These are phyloP conservation scores for Drosophila guanche DNA, from an alignment of 1,140 invertebrate species.

Conservation along the genomic window DNA sequence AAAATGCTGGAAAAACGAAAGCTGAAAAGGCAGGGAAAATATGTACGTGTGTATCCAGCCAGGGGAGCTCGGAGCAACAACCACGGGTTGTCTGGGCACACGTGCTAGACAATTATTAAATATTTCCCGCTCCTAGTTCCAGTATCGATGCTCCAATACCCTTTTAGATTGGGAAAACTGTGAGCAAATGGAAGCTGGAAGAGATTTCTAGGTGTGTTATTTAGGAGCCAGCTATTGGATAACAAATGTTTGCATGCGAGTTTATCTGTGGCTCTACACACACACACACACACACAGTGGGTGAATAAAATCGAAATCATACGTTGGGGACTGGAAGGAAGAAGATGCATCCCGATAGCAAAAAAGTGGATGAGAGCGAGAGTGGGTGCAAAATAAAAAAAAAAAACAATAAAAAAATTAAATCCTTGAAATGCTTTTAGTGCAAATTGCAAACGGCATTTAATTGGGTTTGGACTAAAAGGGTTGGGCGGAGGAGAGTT, in stretches of 20 bases:
- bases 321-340: slow-evolving; percentile 15
- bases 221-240: too few species aligned
- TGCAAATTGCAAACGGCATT: slow-evolving; percentile 55
- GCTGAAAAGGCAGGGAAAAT: slow-evolving; percentile 7
- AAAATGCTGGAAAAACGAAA: slow-evolving; percentile 24
- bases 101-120: too few species aligned
- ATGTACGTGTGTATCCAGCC: slow-evolving; percentile 3
- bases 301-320: slow-evolving; percentile 25
- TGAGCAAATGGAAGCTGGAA: too few species aligned
- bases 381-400: background rate
- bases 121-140: too few species aligned
- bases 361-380: slow-evolving; percentile 9
- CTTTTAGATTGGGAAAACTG: too few species aligned
- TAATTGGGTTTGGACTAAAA: slow-evolving; percentile 40
- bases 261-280: slow-evolving; percentile 2
- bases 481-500: too few species aligned
- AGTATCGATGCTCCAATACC: too few species aligned
- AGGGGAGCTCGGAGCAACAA: slow-evolving; percentile 8
- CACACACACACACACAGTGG: background rate
- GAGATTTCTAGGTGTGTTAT: too few species aligned
- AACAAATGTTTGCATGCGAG: too few species aligned
- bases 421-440: slow-evolving; percentile 69
- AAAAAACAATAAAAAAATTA: slow-evolving; percentile 21
- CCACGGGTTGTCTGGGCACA: too few species aligned
- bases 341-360: background rate